phyloP scores from a whole-genome alignment of 1,140 invertebrate genomes.

The Drosophila ohnishii region DNA sequence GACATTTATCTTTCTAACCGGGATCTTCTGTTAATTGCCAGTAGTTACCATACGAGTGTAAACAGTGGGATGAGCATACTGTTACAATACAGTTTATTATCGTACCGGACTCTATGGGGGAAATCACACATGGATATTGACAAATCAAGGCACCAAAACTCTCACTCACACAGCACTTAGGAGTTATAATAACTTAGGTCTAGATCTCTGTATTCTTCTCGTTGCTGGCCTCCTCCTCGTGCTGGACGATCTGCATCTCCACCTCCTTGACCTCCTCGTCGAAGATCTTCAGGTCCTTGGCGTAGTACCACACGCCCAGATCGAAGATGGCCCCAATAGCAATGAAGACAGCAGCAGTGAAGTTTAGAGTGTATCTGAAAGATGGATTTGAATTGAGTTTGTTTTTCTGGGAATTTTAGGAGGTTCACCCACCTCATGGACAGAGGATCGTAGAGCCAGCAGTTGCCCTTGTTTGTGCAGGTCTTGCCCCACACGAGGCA shows the following conservation, averaged over 20 bases:
- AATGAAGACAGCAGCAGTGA: slow-evolving; percentile 87
- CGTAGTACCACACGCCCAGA: slow-evolving; percentile 87
- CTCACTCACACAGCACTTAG: slow-evolving; percentile 46
- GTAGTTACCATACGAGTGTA: slow-evolving; percentile 20
- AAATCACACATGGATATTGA: slow-evolving; percentile 50
- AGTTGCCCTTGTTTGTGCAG: slow-evolving; percentile 88
- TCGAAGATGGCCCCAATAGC: slow-evolving; percentile 87
- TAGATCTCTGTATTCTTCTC: slow-evolving; percentile 82
- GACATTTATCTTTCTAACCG: slow-evolving; percentile 23
- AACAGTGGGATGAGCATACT: slow-evolving; percentile 11
- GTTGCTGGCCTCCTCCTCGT: slow-evolving; percentile 70
- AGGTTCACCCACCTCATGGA: slow-evolving; percentile 84
- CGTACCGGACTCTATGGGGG: slow-evolving; percentile 23
- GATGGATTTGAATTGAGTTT: accelerated
- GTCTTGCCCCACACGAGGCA: slow-evolving; percentile 90
- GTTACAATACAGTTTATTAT: slow-evolving; percentile 50
- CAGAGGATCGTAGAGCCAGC: slow-evolving; percentile 89
- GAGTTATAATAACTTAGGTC: slow-evolving; percentile 39
- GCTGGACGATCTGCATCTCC: slow-evolving; percentile 79
- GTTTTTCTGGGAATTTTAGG: background rate
- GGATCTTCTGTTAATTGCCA: slow-evolving; percentile 30
- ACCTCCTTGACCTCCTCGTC: slow-evolving; percentile 86
- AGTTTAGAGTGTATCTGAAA: slow-evolving; percentile 85
- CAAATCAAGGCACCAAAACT: slow-evolving; percentile 42
- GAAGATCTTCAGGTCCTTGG: slow-evolving; percentile 88